Evolutionary conservation across 2,888 invertebrate species (phyloP).

Genomic region (Amblyjoppa proteus): DNA sequence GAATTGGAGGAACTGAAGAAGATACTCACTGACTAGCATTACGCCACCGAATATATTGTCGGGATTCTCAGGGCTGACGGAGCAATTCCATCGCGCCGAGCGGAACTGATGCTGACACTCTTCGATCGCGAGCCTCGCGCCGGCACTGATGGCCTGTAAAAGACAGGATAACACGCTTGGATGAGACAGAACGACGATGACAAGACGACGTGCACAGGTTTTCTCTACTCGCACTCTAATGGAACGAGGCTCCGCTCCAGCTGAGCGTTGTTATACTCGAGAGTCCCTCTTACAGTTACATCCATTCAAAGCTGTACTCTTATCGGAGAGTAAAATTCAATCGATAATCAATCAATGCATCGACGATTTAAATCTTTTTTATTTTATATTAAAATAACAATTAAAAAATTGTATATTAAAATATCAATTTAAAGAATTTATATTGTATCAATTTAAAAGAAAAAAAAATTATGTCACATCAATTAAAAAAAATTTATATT

Average conservation of each 20-base stretch:
- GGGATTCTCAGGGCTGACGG: conserved; percentile 90
- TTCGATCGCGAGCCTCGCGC: conserved; percentile 94
- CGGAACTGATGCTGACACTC: conserved; percentile 96
- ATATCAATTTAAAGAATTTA: background rate
- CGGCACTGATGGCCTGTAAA: conserved; percentile 91
- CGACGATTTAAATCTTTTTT: too few relatives aligned
- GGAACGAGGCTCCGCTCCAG: conserved; percentile 18
- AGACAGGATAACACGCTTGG: conserved; percentile 70
- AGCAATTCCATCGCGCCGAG: conserved; percentile 96
- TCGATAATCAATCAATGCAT: too few relatives aligned
- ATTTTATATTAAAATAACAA: too few relatives aligned
- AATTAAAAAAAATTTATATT: too few relatives aligned
- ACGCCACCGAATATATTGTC: conserved; percentile 94
- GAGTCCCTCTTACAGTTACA: conserved; percentile 20
- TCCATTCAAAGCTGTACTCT: background rate
- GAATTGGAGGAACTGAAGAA: conserved; percentile 10
- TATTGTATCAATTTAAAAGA: background rate
- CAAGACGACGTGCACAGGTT: conserved; percentile 22
- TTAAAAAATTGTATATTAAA: too few relatives aligned
- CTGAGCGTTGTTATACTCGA: conserved; percentile 14
- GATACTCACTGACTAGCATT: conserved; percentile 92
- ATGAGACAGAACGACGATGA: conserved; percentile 52
- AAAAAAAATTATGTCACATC: too few relatives aligned
- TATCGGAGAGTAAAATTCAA: too few relatives aligned
- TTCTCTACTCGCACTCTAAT: conserved; percentile 8